phyloP scores from a whole-genome alignment of 2,888 invertebrate genomes.

The Drosophila quinaria region DNA sequence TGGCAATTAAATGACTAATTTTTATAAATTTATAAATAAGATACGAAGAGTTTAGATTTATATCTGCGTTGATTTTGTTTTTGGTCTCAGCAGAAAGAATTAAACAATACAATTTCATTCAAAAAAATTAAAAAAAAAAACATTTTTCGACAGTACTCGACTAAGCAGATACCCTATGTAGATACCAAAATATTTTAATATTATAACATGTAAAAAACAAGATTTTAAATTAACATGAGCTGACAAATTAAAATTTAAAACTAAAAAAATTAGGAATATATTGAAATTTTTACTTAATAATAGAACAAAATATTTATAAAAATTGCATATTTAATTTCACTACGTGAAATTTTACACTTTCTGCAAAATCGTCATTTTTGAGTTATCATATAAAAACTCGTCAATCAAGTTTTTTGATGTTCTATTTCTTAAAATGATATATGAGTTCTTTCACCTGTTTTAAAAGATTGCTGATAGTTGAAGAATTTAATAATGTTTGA shows the following conservation, averaged over 20 bases:
- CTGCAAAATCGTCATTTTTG: neutral
- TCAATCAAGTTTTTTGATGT: neutral
- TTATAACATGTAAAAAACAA: neutral
- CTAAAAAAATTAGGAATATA: too few relatives aligned
- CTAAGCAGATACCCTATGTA: neutral
- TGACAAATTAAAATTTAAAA: too few relatives aligned
- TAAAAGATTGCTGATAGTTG: neutral
- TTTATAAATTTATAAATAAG: neutral
- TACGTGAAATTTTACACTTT: too few relatives aligned
- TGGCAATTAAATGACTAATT: slow-evolving; percentile 2
- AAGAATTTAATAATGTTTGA: neutral
- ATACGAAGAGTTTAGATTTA: neutral
- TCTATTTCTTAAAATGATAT: neutral
- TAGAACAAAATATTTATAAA: too few relatives aligned
- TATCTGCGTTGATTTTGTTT: neutral
- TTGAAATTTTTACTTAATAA: too few relatives aligned
- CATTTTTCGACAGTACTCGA: neutral
- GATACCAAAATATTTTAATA: neutral
- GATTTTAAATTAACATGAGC: too few relatives aligned
- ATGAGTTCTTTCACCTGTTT: neutral
- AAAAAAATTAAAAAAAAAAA: neutral
- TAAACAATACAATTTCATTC: neutral
- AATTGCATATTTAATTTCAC: too few relatives aligned
- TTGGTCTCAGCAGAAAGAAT: neutral
- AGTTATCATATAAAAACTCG: neutral